A percentile compares a stretch with the other conserved stretches of the same genome.
These are phyloP conservation scores for Rhogogaster chlorosoma DNA, from an alignment of 2,888 invertebrate species.

Conservation along the genomic window DNA sequence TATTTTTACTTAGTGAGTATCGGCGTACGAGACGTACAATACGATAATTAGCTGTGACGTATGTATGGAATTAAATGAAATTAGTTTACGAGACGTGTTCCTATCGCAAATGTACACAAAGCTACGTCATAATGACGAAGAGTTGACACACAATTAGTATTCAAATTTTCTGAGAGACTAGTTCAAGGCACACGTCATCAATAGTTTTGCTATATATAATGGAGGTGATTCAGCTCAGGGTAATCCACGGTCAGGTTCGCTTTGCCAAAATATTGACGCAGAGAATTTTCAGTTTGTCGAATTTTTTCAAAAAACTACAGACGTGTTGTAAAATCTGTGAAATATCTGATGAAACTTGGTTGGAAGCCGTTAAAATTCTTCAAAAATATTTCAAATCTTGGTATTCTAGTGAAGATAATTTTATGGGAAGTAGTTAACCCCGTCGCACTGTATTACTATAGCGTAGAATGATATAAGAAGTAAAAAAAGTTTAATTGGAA, in stretches of 20 bases:
- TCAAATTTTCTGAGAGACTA: not conserved
- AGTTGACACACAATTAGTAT: not conserved
- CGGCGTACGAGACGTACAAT: not conserved
- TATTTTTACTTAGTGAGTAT: not conserved
- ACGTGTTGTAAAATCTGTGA: no score
- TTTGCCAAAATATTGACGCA: not conserved
- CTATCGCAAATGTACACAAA: not conserved
- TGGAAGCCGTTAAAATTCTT: not conserved
- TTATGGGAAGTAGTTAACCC: constrained; percentile 6
- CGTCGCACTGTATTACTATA: not conserved
- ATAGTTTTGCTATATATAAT: not conserved
- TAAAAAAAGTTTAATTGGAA: constrained; percentile 68
- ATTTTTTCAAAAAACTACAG: no score
- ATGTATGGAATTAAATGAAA: not conserved
- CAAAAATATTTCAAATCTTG: not conserved
- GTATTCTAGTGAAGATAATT: not conserved
- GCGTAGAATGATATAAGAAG: constrained; percentile 11
- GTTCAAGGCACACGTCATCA: constrained; percentile 13
- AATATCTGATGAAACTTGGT: no score
- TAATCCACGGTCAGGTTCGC: constrained; percentile 16
- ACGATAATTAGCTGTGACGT: not conserved
- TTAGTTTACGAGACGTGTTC: not conserved
- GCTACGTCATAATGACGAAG: not conserved
- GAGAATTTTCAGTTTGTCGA: not conserved
- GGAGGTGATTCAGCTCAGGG: not conserved